Base-by-base conservation (phyloP, 53 echinoderm and acorn worm species). In the Paracentrotus lividus region DNA sequence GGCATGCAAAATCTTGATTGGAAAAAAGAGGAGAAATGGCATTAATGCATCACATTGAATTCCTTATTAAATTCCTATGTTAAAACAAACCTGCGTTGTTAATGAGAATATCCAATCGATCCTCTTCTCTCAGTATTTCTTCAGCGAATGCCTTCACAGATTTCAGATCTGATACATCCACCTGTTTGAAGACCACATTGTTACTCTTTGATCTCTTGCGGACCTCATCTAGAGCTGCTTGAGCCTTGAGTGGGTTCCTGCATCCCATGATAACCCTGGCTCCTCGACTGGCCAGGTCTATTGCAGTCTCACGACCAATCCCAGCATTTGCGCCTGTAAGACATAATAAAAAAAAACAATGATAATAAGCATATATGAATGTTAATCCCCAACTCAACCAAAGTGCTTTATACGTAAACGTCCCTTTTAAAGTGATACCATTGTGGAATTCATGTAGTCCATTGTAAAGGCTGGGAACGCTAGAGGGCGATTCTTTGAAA, bases 201-300 rank as follows among this genome's bases (percentile, higher is more conserved):
- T 90, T 24, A 88, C 92, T 98, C 40, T 95, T 93, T 34, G 96
- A 93, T 32, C 56, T 67, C 40, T 55, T 38, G 54, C 84, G 91
- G 69, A 97, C 87, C 58, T 95, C 93, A n/a, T 78, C 42, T 20
- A 95, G 93, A 24, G 96, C 98, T 18, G 49, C 77, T 23, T 95
- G 85, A 66, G 96, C 98, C 88, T 95, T 98, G 87, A 51, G 20
- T 69, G 93, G 66, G 67, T 94, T 88, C 51, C 96, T 67, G 59
- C 98, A 98, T 26, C 93, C 98, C 43, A 98, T 77, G 91, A 98
- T 96, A 15, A 98, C 94, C n/a, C 96, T 90, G 2, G 98, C 98
- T 60, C 98, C 98, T 49, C 96, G 95, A 12, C 51, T 92, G 23
- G 97, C 96, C 16, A 97, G 68, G 58, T 97, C 95, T 2, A 94